Percentiles rank a stretch among this genome's conserved stretches.
Evolutionary conservation across 2,888 invertebrate species (phyloP).

Genomic region (Ectemnius cavifrons): DNA sequence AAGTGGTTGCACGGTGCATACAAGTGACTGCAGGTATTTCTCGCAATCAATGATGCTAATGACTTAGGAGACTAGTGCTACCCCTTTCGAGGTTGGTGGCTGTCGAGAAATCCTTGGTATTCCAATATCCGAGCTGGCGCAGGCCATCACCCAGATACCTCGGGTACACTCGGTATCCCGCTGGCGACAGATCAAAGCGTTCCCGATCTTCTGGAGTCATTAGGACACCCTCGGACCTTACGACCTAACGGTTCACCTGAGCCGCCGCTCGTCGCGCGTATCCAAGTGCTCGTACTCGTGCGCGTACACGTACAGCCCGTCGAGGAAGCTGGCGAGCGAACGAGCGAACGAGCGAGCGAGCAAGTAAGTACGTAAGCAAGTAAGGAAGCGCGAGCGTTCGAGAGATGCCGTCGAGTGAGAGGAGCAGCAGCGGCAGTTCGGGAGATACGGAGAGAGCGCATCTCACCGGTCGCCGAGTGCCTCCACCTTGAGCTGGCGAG

Average conservation of each 20-base stretch:
- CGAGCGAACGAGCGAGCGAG: too few species aligned
- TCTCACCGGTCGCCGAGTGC: conserved; percentile 53
- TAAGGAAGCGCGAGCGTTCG: background rate
- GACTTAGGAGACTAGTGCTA: too few species aligned
- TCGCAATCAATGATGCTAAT: too few species aligned
- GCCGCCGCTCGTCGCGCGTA: conserved; percentile 1
- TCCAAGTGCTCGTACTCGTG: background rate
- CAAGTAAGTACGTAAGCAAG: too few species aligned
- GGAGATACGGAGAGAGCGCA: conserved; percentile 44
- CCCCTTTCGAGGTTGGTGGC: too few species aligned
- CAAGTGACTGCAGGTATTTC: too few species aligned
- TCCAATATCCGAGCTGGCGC: too few species aligned
- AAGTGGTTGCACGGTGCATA: too few species aligned
- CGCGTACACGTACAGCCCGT: conserved; percentile 4
- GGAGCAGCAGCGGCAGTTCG: conserved; percentile 3
- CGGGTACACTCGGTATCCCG: background rate
- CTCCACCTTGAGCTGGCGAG: conserved; percentile 55
- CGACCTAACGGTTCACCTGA: conserved; percentile 54
- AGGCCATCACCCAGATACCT: too few species aligned
- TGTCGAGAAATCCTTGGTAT: too few species aligned
- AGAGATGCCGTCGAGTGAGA: conserved; percentile 42
- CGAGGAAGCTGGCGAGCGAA: too few species aligned
- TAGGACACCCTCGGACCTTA: conserved; percentile 52
- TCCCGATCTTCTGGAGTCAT: conserved; percentile 27
- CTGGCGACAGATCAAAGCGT: conserved; percentile 16